Evolutionary conservation across 2,888 invertebrate species (phyloP), one percentile per base, ranked within the genome.

Genomic region (Buathra laborator): DNA sequence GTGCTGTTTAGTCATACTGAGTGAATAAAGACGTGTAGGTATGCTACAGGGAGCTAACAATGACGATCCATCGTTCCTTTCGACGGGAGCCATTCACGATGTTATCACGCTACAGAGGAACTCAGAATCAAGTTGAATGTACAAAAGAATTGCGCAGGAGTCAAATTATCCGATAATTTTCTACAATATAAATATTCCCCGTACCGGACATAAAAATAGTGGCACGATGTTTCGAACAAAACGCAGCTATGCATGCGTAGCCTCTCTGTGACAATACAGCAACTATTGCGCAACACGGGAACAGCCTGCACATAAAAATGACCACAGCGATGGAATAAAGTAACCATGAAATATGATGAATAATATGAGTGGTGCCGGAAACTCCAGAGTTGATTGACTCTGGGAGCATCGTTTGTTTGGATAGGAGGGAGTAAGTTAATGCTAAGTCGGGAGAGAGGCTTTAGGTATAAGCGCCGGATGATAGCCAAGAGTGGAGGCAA

Each of bases 401-500:
- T 32, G 14, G 2, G 29, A n/a, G 16, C 32, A 67, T 32, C 59
- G n/a, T 37, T 32, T 19, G 67, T 67, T 79, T 53, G 37, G 56
- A 77, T 62, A 44, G 44, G 56, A 59, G 72, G 6, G 51, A 37
- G 16, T 19, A 51, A 75, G 4, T 62, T 62, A 10, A 48, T 51
- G 64, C 53, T 79, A 77, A 72, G 59, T 56, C 46, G 48, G 56
- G 59, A 76, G 37, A 75, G 75, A 56, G 66, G 70, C 79, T 75
- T 80, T 80, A 10, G 51, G 70, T 56, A 51, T 83, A 75, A 80
- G 64, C 75, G 79, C 19, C 68, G 75, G 48, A 75, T 80, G 75
- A 75, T 83, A 76, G 56, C 72, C 24, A 37, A 56, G 75, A 75
- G 70, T 16, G 29, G 62, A 48, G 32, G 48, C 62, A 71, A 78